These are phyloP conservation scores for Brachypteracias leptosomus DNA, from an alignment of 2,113 vertebrate species.

Conservation along the genomic window DNA sequence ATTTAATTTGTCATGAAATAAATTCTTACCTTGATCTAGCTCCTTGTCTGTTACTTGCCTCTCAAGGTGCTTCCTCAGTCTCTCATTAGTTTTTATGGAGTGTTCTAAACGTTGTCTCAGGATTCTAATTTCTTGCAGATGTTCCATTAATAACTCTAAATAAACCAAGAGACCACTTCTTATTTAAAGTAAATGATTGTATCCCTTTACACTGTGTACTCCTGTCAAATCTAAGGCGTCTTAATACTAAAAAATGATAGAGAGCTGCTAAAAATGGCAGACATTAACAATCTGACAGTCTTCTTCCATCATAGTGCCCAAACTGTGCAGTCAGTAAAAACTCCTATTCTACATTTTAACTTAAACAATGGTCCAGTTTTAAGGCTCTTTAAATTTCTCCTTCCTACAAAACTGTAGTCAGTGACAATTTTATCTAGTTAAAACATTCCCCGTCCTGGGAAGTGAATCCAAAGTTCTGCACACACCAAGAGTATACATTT, in stretches of 20 bases:
- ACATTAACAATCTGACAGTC: background rate
- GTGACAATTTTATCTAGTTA: conserved; percentile 56
- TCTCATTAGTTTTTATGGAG: conserved; percentile 90
- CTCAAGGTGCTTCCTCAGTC: conserved; percentile 88
- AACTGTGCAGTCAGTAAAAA: background rate
- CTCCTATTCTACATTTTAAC: background rate
- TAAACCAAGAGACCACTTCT: conserved; percentile 56
- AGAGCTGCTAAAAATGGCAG: background rate
- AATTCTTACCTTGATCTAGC: conserved; percentile 80
- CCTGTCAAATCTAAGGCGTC: conserved; percentile 5
- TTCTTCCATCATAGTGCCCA: background rate
- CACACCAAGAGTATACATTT: background rate
- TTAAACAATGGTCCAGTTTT: conserved; percentile 45
- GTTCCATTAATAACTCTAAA: conserved; percentile 88
- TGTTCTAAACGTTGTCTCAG: conserved; percentile 89
- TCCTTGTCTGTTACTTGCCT: conserved; percentile 80
- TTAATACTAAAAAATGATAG: background rate
- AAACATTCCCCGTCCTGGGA: conserved; percentile 7
- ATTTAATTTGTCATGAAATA: background rate
- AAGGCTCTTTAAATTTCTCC: conserved; percentile 46
- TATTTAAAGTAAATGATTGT: conserved; percentile 22
- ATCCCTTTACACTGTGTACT: conserved; percentile 20
- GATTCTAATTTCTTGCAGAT: conserved; percentile 90
- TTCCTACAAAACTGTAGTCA: conserved; percentile 46
- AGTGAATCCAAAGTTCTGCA: conserved; percentile 58